Evolutionary conservation across 2,797 vertebrate genomes (phyloP).

Genomic region (Momotus momota): DNA sequence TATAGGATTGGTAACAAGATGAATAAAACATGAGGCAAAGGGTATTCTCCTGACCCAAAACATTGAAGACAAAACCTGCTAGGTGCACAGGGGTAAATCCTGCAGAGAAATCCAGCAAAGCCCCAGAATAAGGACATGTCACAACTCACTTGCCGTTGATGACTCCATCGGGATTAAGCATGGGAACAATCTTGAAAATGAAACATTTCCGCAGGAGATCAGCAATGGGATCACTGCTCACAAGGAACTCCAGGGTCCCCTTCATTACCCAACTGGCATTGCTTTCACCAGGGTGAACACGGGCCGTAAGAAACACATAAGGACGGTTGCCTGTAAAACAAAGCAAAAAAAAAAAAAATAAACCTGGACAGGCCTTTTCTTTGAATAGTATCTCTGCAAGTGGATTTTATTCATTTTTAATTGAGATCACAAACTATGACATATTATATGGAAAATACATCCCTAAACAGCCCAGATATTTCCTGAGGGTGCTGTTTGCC

Average conservation of each 20-base stretch:
- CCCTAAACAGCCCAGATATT: not conserved
- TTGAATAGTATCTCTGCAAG: not conserved
- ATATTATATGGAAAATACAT: not conserved
- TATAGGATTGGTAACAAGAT: not conserved
- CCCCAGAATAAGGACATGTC: rapidly evolving
- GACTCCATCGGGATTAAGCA: constrained; percentile 95
- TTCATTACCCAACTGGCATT: constrained; percentile 97
- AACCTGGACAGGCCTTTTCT: not conserved
- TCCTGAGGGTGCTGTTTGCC: not conserved
- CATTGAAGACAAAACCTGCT: rapidly evolving
- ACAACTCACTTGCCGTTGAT: constrained; percentile 91
- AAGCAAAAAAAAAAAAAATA: not conserved
- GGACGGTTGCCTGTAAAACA: constrained; percentile 83
- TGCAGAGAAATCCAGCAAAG: not conserved
- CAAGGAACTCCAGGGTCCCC: constrained; percentile 91
- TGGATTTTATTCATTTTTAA: not conserved
- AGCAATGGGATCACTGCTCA: constrained; percentile 86
- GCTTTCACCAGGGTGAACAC: constrained; percentile 93
- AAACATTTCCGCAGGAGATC: constrained; percentile 88
- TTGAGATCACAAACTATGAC: not conserved
- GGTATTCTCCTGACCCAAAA: not conserved
- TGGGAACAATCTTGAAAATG: constrained; percentile 93
- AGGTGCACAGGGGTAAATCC: not conserved
- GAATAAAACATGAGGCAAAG: not conserved
- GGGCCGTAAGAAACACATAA: constrained; percentile 86